phyloP scores from a whole-genome alignment of 2,797 vertebrate genomes.

The Melanogrammus aeglefinus region DNA sequence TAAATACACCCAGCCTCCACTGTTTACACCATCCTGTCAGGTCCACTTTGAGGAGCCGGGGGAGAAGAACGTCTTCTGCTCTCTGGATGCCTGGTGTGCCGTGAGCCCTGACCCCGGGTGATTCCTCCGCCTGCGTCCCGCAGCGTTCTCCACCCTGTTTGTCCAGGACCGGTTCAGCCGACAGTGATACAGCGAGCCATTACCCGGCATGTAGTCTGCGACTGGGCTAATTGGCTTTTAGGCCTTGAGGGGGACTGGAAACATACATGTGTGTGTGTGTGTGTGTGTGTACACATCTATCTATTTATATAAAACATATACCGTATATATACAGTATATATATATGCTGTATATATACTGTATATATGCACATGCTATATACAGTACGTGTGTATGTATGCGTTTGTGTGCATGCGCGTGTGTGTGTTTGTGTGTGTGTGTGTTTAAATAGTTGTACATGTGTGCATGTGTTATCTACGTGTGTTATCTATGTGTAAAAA shows the following conservation, averaged over 20 bases:
- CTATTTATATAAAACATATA: neutral
- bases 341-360: no score
- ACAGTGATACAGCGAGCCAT: slow-evolving; percentile 60
- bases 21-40: no score
- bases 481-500: no score
- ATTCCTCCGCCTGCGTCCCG: neutral
- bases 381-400: no score
- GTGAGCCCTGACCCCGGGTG: neutral
- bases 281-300: neutral
- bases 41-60: no score
- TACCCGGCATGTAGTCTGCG: slow-evolving; percentile 51
- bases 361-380: neutral
- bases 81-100: no score
- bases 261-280: slow-evolving; percentile 11
- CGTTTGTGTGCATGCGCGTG: no score
- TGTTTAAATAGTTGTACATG: neutral
- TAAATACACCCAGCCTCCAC: neutral
- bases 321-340: slow-evolving; percentile 25
- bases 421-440: neutral
- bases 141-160: slow-evolving; percentile 19
- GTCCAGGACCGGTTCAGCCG: slow-evolving; percentile 34
- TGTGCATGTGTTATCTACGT: no score
- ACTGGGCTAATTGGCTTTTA: slow-evolving; percentile 57
- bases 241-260: slow-evolving; percentile 30
- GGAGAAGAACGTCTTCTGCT: neutral